Percentiles rank a stretch among this genome's conserved stretches.
Conservation (phyloP, 2,113 vertebrate species). For the Etheostoma spectabile region DNA sequence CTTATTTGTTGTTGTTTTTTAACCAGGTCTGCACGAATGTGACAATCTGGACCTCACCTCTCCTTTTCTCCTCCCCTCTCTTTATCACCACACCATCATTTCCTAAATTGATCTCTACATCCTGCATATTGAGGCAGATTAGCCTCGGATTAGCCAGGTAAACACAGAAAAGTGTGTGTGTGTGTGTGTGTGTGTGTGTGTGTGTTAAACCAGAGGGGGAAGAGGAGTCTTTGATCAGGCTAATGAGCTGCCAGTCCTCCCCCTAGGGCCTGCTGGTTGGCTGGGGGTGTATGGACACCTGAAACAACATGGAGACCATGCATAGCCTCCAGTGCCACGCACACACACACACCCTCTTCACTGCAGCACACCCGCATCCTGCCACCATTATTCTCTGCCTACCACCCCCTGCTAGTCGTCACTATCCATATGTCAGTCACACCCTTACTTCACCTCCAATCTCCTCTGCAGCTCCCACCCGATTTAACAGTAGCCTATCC, state of each 20-base stretch:
- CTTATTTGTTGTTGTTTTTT: not conserved
- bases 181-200: slow-evolving; percentile 28
- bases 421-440: slow-evolving; percentile 80
- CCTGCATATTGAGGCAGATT: slow-evolving; percentile 75
- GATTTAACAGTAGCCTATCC: slow-evolving; percentile 69
- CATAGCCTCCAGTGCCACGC: slow-evolving; percentile 57
- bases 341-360: slow-evolving; percentile 38
- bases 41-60: slow-evolving; percentile 16
- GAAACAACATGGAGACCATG: slow-evolving; percentile 73
- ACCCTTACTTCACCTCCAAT: slow-evolving; percentile 61
- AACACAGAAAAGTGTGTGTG: slow-evolving; percentile 58
- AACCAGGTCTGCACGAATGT: not conserved
- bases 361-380: slow-evolving; percentile 73
- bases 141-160: slow-evolving; percentile 75
- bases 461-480: slow-evolving; percentile 59
- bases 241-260: slow-evolving; percentile 81
- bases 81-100: slow-evolving; percentile 71
- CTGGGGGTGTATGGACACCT: slow-evolving; percentile 75
- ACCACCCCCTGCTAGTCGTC: slow-evolving; percentile 69
- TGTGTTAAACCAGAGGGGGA: slow-evolving; percentile 56
- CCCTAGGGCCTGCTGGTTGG: slow-evolving; percentile 70
- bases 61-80: slow-evolving; percentile 15
- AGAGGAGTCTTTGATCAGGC: slow-evolving; percentile 80
- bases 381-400: slow-evolving; percentile 67
- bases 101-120: slow-evolving; percentile 77